Evolutionary conservation across 2,113 vertebrate genomes (phyloP).

Genomic region (Poeciliopsis occidentalis): DNA sequence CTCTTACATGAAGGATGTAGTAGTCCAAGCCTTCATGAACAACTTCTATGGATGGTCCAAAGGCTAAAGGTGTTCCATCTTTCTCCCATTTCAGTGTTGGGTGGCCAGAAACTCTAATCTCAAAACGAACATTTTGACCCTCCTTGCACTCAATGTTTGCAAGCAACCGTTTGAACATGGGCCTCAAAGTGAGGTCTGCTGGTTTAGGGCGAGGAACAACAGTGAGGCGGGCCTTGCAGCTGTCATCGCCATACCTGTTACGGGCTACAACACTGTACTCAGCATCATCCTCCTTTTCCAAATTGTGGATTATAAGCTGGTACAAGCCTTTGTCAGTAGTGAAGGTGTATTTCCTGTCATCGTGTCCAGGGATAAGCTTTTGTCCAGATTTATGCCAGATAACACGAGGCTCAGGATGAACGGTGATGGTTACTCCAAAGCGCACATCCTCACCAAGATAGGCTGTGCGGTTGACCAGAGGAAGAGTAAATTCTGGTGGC

Average conservation of each 20-base stretch:
- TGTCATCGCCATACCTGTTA: constrained; percentile 94
- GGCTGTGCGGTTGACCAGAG: constrained; percentile 90
- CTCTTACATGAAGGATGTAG: constrained; percentile 91
- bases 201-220: constrained; percentile 89
- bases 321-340: constrained; percentile 94
- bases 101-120: constrained; percentile 93
- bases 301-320: constrained; percentile 88
- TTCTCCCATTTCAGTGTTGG: constrained; percentile 95
- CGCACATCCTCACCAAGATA: constrained; percentile 91
- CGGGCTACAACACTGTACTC: constrained; percentile 93
- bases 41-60: constrained; percentile 92
- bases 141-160: constrained; percentile 95
- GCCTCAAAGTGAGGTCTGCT: constrained; percentile 90
- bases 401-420: constrained; percentile 96
- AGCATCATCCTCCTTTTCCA: constrained; percentile 89
- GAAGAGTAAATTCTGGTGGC: constrained; percentile 97
- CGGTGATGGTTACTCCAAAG: constrained; percentile 95
- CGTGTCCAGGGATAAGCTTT: constrained; percentile 91
- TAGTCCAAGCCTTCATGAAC: constrained; percentile 97
- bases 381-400: constrained; percentile 97
- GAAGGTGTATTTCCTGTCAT: constrained; percentile 95
- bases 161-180: constrained; percentile 98
- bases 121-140: constrained; percentile 92
- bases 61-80: constrained; percentile 89
- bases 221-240: constrained; percentile 94